phyloP scores from a whole-genome alignment of 2,888 invertebrate genomes.

The Parnassius mnemosyne region DNA sequence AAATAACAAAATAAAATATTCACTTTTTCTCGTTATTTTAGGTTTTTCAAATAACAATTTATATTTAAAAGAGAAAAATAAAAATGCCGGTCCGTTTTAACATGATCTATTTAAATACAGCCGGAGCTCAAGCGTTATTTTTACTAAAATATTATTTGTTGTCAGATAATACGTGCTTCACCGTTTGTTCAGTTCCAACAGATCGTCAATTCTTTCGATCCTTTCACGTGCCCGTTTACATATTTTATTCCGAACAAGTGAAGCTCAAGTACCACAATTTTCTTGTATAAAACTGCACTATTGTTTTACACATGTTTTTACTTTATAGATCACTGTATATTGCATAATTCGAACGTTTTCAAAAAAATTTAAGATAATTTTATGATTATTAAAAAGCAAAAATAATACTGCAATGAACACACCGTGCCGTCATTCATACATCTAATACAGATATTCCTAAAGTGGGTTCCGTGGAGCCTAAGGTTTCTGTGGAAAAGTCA shows the following conservation, averaged over 20 bases:
- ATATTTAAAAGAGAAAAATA: background rate
- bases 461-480: too few species aligned
- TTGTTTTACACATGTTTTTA: conserved; percentile 8
- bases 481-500: too few species aligned
- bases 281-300: conserved; percentile 8
- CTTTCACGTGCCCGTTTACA: conserved; percentile 9
- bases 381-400: too few species aligned
- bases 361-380: too few species aligned
- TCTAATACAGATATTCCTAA: too few species aligned
- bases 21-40: too few species aligned
- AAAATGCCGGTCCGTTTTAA: background rate
- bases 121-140: conserved; percentile 13
- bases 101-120: conserved; percentile 9
- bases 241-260: conserved; percentile 19
- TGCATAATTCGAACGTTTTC: background rate
- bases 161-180: conserved; percentile 6
- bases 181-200: conserved; percentile 18
- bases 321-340: conserved; percentile 4
- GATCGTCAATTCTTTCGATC: background rate
- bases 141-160: conserved; percentile 18
- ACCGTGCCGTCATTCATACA: too few species aligned
- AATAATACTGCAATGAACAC: too few species aligned
- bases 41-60: too few species aligned
- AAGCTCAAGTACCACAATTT: conserved; percentile 17
- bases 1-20: too few species aligned